phyloP scores from a whole-genome alignment of 1,140 invertebrate species.

The Hyposmocoma kahamanoa region DNA sequence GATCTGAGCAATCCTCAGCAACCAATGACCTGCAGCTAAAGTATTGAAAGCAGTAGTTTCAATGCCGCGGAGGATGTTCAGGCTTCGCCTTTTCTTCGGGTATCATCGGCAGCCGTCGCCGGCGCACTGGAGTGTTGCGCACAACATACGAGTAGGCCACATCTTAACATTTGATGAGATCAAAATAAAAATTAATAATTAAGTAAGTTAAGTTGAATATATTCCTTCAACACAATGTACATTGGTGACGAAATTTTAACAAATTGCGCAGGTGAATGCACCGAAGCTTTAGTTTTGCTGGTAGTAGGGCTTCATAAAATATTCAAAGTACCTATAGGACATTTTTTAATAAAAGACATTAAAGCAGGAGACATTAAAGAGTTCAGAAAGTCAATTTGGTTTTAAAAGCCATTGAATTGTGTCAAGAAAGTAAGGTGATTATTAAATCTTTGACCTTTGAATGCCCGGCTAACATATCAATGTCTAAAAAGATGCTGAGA shows the following conservation, averaged over 20 bases:
- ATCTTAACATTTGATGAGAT: not conserved
- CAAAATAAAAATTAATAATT: not conserved
- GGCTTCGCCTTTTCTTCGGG: too few species aligned
- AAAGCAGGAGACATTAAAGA: too few species aligned
- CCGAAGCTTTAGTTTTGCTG: not conserved
- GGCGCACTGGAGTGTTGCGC: too few species aligned
- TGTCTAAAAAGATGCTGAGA: not conserved
- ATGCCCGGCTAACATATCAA: not conserved
- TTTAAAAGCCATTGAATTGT: not conserved
- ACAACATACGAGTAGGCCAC: too few species aligned
- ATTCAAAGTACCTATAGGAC: not conserved
- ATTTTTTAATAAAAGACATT: not conserved
- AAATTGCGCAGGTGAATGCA: not conserved
- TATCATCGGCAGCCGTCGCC: too few species aligned
- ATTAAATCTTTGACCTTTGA: not conserved
- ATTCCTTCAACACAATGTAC: not conserved
- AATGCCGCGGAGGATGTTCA: too few species aligned
- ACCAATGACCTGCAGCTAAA: too few species aligned
- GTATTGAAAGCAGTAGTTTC: too few species aligned
- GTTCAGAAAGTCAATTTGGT: not conserved
- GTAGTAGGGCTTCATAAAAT: not conserved
- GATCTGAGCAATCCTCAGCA: too few species aligned
- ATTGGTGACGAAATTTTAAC: not conserved
- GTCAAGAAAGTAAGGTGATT: not conserved
- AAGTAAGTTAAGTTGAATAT: not conserved